Evolutionary conservation across 2,113 vertebrate species (phyloP), one percentile per base, ranked within the genome.

Genomic region (Lanius ludovicianus): DNA sequence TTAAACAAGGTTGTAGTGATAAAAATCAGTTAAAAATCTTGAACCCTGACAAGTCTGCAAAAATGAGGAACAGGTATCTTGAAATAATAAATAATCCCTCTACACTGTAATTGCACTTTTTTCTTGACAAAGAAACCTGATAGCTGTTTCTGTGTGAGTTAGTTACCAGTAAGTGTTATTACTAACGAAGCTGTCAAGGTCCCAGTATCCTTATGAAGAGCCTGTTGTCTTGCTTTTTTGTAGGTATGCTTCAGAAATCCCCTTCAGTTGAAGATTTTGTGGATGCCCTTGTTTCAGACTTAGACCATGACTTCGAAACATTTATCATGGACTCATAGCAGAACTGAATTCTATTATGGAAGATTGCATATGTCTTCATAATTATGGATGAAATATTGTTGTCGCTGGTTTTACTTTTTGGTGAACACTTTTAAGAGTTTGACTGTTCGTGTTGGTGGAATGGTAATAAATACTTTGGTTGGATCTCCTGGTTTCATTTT

Each of bases 181-280:
- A 15, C 27, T 91, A 64, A 47, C 1, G 4, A 90, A 90, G 27
- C 49, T 96, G 84, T 79, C 44, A 21, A 37, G 33, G 30, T 87
- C n/a, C 2, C 33, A 52, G 15, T 31, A 21, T 91, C 81, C 39
- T 67, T 53, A 25, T 84, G 89, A 47, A 90, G 12, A 68, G 27
- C 15, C 30, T 93, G n/a, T 62, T 86, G 56, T 85, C 44, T 83
- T 90, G 44, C 30, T 76, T 30, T 75, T 94, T 87, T 90, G 31
- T 97, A 99, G 99, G 99, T 41, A 99, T 99, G 99, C 98, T 99
- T 85, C 99, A 99, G 98, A 99, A 98, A 94, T 95, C 93, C 6
- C 99, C 99, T 68, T 99, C 99, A 39, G 90, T 98, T 2, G 98
- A 99, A 71, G 99, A 99, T 92, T 99, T 99, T 78, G 99, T 99